Conservation (phyloP, 2,797 vertebrate species). For the Podarcis lilfordi region DNA sequence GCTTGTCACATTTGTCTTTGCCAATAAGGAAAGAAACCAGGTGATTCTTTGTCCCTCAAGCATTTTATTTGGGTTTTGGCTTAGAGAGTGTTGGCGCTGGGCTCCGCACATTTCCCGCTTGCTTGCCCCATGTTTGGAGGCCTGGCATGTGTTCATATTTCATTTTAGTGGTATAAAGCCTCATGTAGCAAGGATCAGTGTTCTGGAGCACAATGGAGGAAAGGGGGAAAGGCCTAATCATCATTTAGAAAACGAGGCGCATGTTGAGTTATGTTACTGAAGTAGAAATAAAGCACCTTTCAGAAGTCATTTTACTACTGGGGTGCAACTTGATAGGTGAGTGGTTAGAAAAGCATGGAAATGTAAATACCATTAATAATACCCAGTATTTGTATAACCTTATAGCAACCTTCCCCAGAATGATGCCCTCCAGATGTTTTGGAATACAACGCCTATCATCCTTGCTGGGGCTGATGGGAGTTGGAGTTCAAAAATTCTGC, state of each 20-base stretch:
- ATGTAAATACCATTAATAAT: fast-evolving
- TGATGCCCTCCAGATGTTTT: too few relatives aligned
- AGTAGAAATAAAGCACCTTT: constrained; percentile 31
- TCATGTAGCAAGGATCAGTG: constrained; percentile 53
- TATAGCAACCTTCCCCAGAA: not conserved
- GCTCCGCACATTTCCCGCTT: constrained; percentile 55
- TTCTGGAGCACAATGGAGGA: constrained; percentile 30
- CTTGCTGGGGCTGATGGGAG: too few relatives aligned
- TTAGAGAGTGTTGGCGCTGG: constrained; percentile 46
- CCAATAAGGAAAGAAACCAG: constrained; percentile 50
- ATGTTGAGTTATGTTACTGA: constrained; percentile 53
- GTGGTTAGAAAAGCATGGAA: constrained; percentile 16
- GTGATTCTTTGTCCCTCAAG: constrained; percentile 53
- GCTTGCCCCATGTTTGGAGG: constrained; percentile 60
- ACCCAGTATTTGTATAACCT: not conserved
- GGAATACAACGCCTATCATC: too few relatives aligned
- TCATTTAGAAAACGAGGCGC: constrained; percentile 46
- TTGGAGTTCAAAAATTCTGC: too few relatives aligned
- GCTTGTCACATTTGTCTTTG: constrained; percentile 21
- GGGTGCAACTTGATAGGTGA: constrained; percentile 27
- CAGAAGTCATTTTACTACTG: constrained; percentile 54
- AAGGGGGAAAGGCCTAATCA: constrained; percentile 5
- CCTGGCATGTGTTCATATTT: constrained; percentile 52
- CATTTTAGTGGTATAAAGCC: constrained; percentile 57
- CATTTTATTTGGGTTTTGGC: constrained; percentile 27